Evolutionary conservation across 1,140 invertebrate genomes (phyloP).

Genomic region (Aphis craccivora): DNA sequence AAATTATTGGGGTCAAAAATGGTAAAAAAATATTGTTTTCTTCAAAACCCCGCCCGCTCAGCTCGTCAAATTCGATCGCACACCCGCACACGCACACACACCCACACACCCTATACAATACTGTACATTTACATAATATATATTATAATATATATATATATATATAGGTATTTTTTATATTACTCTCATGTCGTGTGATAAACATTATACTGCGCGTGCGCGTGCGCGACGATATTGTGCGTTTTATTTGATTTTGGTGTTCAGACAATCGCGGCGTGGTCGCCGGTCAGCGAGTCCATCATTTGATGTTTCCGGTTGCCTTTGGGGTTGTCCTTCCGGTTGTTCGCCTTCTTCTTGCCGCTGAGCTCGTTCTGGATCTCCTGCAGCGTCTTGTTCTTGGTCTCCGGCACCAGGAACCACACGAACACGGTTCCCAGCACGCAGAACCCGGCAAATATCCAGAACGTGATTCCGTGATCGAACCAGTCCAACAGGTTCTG

Average conservation of each 20-base stretch:
- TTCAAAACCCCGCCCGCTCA: background rate
- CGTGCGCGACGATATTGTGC: background rate
- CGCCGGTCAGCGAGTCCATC: slow-evolving; percentile 43
- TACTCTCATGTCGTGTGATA: background rate
- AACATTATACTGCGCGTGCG: background rate
- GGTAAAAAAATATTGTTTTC: slow-evolving; percentile 26
- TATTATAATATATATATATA: background rate
- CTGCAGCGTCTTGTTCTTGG: slow-evolving; percentile 79
- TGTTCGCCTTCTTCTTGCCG: slow-evolving; percentile 59
- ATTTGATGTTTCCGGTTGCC: background rate
- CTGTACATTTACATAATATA: background rate
- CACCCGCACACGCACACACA: background rate
- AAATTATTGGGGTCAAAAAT: background rate
- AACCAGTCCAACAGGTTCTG: slow-evolving; percentile 68
- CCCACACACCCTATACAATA: background rate
- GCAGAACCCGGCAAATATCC: slow-evolving; percentile 79
- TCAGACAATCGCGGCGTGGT: slow-evolving; percentile 42
- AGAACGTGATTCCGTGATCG: slow-evolving; percentile 77
- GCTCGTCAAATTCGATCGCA: background rate
- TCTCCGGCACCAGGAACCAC: slow-evolving; percentile 77
- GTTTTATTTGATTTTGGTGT: background rate
- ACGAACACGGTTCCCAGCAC: slow-evolving; percentile 69
- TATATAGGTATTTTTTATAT: background rate
- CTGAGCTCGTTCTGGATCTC: slow-evolving; percentile 77
- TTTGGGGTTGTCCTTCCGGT: slow-evolving; percentile 42